phyloP scores from a whole-genome alignment of 2,113 vertebrate genomes.

The Dasyurus viverrinus region DNA sequence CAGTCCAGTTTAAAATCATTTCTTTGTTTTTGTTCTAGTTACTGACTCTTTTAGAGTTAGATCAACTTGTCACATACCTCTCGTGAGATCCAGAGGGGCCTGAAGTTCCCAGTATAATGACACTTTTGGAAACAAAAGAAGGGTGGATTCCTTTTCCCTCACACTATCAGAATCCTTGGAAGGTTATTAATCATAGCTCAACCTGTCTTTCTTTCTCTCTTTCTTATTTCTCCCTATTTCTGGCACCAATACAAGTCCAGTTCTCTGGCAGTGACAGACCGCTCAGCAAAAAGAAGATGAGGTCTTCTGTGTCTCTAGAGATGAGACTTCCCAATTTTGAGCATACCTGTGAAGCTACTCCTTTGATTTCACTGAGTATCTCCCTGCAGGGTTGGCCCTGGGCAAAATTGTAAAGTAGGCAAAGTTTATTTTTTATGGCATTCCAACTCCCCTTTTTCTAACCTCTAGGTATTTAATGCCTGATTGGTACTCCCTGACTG shows the following conservation, averaged over 20 bases:
- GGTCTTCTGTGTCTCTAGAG: background rate
- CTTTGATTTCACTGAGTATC: constrained; percentile 42
- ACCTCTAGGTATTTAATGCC: background rate
- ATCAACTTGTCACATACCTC: constrained; percentile 9
- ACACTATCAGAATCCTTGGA: constrained; percentile 10
- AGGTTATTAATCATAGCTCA: constrained; percentile 7
- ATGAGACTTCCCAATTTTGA: background rate
- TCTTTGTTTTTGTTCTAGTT: background rate
- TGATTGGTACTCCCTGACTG: background rate
- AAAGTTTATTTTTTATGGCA: background rate
- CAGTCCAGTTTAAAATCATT: constrained; percentile 63
- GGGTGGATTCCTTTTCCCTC: background rate
- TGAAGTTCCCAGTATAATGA: constrained; percentile 33
- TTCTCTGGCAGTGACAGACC: background rate
- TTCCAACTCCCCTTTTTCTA: background rate
- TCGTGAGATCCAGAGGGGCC: background rate
- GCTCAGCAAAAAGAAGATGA: background rate
- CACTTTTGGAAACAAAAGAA: constrained; percentile 30
- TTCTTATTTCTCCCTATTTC: background rate
- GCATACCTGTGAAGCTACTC: background rate
- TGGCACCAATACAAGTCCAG: background rate
- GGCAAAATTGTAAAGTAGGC: constrained; percentile 21
- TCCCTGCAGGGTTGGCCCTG: background rate
- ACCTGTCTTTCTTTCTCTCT: background rate
- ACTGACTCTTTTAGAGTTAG: constrained; percentile 20